phyloP scores from a whole-genome alignment of 1,140 invertebrate species.

The Subanguina moxae region DNA sequence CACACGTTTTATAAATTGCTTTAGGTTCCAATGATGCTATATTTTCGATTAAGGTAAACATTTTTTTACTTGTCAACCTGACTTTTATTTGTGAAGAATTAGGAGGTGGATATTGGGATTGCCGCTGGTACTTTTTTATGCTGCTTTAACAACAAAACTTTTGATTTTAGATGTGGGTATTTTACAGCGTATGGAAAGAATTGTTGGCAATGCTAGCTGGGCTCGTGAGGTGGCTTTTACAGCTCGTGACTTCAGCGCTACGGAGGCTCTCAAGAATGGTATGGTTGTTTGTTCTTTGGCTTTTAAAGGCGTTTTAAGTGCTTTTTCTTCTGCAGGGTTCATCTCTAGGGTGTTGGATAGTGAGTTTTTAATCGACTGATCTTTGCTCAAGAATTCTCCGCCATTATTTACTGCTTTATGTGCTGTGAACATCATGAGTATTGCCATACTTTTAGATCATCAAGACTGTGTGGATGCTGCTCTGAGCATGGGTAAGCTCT shows the following conservation, averaged over 20 bases:
- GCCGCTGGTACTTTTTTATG: slow-evolving; percentile 66
- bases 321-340: slow-evolving; percentile 33
- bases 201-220: slow-evolving; percentile 80
- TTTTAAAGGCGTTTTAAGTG: neutral
- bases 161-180: slow-evolving; percentile 74
- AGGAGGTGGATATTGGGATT: slow-evolving; percentile 69
- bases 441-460: no score
- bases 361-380: no score
- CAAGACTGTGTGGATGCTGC: slow-evolving; percentile 10
- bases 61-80: no score
- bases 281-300: neutral
- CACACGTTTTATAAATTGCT: no score
- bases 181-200: slow-evolving; percentile 85
- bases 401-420: no score
- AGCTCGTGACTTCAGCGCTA: slow-evolving; percentile 73
- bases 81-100: neutral
- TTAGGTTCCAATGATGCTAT: neutral
- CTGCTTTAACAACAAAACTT: no score
- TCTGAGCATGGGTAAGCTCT: slow-evolving; percentile 33
- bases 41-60: slow-evolving; percentile 12
- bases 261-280: slow-evolving; percentile 75
- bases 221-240: slow-evolving; percentile 82
- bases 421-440: no score
- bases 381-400: no score
- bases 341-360: slow-evolving; percentile 42